Evolutionary conservation across 2,888 invertebrate species (phyloP).

Genomic region (Polymixis lichenea): DNA sequence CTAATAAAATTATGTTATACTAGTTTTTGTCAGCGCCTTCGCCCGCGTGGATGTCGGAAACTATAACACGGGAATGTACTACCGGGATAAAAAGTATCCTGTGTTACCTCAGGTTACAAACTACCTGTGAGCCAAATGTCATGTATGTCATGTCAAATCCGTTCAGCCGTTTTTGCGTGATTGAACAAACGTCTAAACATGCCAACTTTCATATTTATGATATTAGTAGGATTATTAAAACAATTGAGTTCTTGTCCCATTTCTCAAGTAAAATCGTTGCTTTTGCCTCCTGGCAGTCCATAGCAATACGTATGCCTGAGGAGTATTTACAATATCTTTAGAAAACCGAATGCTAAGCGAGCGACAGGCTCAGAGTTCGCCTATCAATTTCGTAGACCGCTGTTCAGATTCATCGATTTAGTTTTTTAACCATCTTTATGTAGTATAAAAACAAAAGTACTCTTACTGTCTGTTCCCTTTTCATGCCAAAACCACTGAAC

Average conservation of each 20-base stretch:
- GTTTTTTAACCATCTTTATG: neutral
- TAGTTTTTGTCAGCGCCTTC: too few relatives aligned
- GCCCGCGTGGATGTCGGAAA: too few relatives aligned
- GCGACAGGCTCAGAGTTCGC: neutral
- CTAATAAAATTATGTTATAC: too few relatives aligned
- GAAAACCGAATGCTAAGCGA: neutral
- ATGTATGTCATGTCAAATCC: too few relatives aligned
- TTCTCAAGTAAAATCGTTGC: neutral
- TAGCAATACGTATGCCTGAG: neutral
- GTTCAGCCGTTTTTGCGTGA: neutral
- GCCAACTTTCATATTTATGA: neutral
- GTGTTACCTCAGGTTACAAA: neutral
- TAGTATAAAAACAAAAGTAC: too few relatives aligned
- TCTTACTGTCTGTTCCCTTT: too few relatives aligned
- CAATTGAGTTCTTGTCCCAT: neutral
- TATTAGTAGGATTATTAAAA: neutral
- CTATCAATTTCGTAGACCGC: constrained; percentile 15
- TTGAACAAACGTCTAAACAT: neutral
- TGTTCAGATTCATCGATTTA: constrained; percentile 21
- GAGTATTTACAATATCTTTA: neutral
- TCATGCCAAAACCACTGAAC: too few relatives aligned
- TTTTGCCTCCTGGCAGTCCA: neutral
- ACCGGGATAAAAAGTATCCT: neutral
- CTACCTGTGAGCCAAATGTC: neutral
- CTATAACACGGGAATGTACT: neutral